phyloP scores from a whole-genome alignment of 2,797 vertebrate genomes.

The Chrysocyon brachyurus region DNA sequence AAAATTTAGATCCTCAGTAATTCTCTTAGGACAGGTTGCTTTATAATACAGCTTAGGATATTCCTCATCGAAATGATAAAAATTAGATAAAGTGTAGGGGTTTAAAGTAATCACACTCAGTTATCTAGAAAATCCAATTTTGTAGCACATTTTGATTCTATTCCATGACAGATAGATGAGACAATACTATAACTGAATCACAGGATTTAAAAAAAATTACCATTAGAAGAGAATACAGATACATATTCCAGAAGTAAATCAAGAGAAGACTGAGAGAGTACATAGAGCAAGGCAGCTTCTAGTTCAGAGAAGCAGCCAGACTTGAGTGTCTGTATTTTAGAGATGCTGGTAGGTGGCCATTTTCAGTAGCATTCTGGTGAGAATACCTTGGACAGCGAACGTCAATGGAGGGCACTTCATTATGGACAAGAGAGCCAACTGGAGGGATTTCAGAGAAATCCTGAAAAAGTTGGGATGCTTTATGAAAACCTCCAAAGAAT shows the following conservation, averaged over 20 bases:
- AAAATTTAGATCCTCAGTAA: background rate
- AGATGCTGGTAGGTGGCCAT: background rate
- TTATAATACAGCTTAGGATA: background rate
- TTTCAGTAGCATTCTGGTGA: background rate
- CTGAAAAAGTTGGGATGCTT: background rate
- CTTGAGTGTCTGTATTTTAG: background rate
- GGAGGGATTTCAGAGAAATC: background rate
- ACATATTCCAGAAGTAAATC: background rate
- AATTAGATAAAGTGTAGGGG: background rate
- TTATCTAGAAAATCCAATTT: background rate
- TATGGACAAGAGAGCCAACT: background rate
- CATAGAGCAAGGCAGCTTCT: background rate
- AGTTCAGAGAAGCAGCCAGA: background rate
- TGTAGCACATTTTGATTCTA: background rate
- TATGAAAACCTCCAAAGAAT: background rate
- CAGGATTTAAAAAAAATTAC: background rate
- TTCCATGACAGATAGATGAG: background rate
- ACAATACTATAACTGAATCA: background rate
- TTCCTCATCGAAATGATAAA: slow-evolving; percentile 10
- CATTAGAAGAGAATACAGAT: background rate
- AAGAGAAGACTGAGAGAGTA: background rate
- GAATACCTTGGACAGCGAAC: background rate
- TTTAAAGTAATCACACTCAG: background rate
- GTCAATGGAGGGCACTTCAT: background rate
- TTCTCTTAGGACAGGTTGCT: background rate